Evolutionary conservation across 2,797 vertebrate species (phyloP), one percentile per base, ranked within the genome.

Genomic region (Apogon hyalosoma): DNA sequence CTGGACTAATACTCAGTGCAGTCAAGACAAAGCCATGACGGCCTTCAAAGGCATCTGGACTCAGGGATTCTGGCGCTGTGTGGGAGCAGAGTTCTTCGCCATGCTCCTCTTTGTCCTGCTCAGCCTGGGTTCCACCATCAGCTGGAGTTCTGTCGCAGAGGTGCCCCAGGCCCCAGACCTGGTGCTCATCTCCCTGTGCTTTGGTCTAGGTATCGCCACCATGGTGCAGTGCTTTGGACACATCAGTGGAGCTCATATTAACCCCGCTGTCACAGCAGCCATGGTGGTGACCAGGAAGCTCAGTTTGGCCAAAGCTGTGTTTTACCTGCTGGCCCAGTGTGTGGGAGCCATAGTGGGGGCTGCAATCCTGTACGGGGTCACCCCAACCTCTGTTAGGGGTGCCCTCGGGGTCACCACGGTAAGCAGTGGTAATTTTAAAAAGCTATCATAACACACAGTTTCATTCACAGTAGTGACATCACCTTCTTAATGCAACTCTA

Each of bases 241-340:
- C 75, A 95, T 99, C 90, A 98, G 97, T 16, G 97, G 97, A 12
- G 97, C 96, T 72, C 96, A 98, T 78, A 91, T 97, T 90, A 99
- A 98, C 88, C 97, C 97, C 2, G 97, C 97, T 3, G 93, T 98
- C 84, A 98, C 97, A 57, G 93, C 98, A 52, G 97, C 96, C 94
- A 98, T 64, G 63, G 98, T 62, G 94, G 96, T 59, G n/a, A 43
- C 42, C 56, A 46, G 42, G 11, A 42, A 59, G 56, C 46, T 59
- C 42, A 46, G 28, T 7, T 12, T 59, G 56, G 46, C 46, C 31
- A 31, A 43, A 8, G 96, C 97, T 63, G 18, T 98, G 87, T 97
- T 95, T 92, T 99, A 98, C 87, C 88, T 97, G 3, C 88, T 85
- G 56, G 97, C 97, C 50, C 97, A 99, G 92, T 92, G 97, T 77